Conservation (phyloP, 2,113 vertebrate species). For the Peromyscus maniculatus region DNA sequence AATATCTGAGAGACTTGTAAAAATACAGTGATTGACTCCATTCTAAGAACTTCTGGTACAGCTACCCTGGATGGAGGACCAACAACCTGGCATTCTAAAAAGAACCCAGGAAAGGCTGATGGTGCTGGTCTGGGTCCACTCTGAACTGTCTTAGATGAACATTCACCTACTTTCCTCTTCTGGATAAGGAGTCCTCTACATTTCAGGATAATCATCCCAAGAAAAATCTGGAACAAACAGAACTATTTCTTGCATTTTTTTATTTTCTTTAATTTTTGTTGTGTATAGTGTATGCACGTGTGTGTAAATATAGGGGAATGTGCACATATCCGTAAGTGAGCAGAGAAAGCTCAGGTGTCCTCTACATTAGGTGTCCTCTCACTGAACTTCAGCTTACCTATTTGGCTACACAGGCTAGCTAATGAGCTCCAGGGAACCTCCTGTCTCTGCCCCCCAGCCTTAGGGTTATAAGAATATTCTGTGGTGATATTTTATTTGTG, state of each 20-base stretch:
- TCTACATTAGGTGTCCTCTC: not conserved
- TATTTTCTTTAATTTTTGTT: not conserved
- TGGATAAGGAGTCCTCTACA: not conserved
- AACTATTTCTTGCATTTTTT: not conserved
- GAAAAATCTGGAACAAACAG: conserved; percentile 9
- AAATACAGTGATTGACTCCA: not conserved
- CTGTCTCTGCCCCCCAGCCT: not conserved
- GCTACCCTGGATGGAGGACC: not conserved
- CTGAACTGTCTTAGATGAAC: not conserved
- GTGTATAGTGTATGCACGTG: not conserved
- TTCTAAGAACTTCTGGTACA: not conserved
- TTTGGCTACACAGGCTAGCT: too few species aligned
- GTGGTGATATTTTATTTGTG: too few species aligned
- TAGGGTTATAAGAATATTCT: not conserved
- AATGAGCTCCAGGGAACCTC: too few species aligned
- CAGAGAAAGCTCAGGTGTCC: not conserved
- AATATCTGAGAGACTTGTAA: not conserved
- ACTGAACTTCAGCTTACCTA: not conserved
- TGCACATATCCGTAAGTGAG: not conserved
- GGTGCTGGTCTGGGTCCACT: not conserved
- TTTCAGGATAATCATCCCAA: not conserved
- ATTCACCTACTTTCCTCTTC: not conserved
- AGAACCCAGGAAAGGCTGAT: not conserved
- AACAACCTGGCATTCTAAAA: not conserved
- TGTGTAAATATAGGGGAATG: not conserved